Base-by-base conservation (phyloP, 1,140 invertebrate genomes). In the Pachyrhynchus sulphureomaculatus region DNA sequence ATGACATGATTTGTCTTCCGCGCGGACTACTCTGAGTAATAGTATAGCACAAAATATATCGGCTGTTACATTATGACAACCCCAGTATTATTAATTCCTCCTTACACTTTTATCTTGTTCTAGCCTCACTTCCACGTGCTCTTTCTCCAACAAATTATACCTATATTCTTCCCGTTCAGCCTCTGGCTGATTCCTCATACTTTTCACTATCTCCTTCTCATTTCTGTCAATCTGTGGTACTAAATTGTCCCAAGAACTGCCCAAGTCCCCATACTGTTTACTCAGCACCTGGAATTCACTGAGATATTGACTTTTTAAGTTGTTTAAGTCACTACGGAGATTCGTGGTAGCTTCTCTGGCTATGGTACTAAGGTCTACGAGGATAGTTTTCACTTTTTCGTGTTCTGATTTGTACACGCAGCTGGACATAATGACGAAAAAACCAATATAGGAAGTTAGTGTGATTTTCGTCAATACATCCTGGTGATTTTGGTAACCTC, bases 181-280 rank as follows among this genome's bases (percentile, higher is more conserved):
- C 68, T 89, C 85, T 67, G 88, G 85, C 64, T 87, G 84, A 8
- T 86, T 77, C 9, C 81, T 82, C 6, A 87, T 61, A 56, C 82
- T 79, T 47, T 85, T 82, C 4, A 84, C 78, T 36, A 82, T 78
- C 65, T 86, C 82, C 5, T 82, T 76, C 41, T 87, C 77, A 42
- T 79, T 77, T 4, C 78, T 67, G 37, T 83, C 80, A 12, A 75
- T 78, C 62, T 84, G 81, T 20, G 72, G 67, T 18, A 80, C 81
- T 33, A 80, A 79, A 45, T 82, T 74, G 17, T 80, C 76, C 68
- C 83, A 80, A 2, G 80, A 79, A 52, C 82, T 76, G 59, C 76
- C 75, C 20, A 89, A 69, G 26, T 81, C 76, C 21, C 82, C 75
- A 64, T 82, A 79, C 55, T 85, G 78, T 15, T 79, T 75, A 2